Percentiles rank a stretch among this genome's conserved stretches.
Evolutionary conservation across 2,888 invertebrate genomes (phyloP).

Genomic region (Parasteatoda lunata): DNA sequence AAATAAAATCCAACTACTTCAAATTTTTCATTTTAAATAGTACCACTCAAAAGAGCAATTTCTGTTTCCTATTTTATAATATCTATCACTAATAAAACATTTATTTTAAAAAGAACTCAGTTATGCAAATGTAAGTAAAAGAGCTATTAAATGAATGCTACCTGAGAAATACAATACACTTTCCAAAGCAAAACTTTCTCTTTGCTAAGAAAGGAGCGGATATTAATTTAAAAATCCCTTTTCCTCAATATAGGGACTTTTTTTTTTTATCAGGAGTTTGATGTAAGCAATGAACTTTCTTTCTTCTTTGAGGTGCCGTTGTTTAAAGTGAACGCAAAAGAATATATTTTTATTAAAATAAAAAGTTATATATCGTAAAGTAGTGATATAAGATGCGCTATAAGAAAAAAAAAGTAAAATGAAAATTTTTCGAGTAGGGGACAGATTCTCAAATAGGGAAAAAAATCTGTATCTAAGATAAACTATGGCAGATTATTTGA

Average conservation of each 20-base stretch:
- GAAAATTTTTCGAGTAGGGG: conserved; percentile 32
- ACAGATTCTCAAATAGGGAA: conserved; percentile 22
- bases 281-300: conserved; percentile 13
- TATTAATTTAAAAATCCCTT: conserved; percentile 67
- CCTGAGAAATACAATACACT: conserved; percentile 59
- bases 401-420: conserved; percentile 42
- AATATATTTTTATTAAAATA: conserved; percentile 27
- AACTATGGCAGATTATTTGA: conserved; percentile 67
- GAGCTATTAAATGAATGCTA: conserved; percentile 27
- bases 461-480: conserved; percentile 47
- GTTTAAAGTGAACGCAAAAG: conserved; percentile 57
- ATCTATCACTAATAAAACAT: too few species aligned
- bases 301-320: conserved; percentile 41
- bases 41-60: too few species aligned
- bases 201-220: conserved; percentile 35
- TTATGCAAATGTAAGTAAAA: neutral
- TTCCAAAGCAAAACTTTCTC: too few species aligned
- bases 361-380: conserved; percentile 29
- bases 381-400: conserved; percentile 37
- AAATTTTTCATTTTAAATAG: too few species aligned
- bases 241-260: conserved; percentile 43
- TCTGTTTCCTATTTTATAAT: too few species aligned
- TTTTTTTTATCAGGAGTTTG: neutral
- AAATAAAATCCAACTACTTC: too few species aligned
- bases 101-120: too few species aligned